A percentile compares a stretch with the other conserved stretches of the same genome.
These are phyloP conservation scores for Cenopis cana DNA, from an alignment of 2,888 invertebrate genomes.

Conservation along the genomic window DNA sequence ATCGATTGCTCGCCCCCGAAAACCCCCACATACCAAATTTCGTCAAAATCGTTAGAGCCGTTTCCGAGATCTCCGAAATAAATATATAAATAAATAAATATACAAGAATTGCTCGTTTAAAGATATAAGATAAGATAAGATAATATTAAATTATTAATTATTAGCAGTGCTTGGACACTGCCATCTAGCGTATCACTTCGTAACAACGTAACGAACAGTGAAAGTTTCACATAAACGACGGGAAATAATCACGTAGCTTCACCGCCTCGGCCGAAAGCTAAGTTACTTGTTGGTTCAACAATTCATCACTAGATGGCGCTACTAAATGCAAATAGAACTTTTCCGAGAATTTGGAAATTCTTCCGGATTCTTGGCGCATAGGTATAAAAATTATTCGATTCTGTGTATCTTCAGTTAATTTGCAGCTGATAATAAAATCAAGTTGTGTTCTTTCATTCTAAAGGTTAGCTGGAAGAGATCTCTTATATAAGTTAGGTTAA, in stretches of 20 bases:
- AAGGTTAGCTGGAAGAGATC: neutral
- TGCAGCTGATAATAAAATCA: too few relatives aligned
- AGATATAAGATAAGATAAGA: too few relatives aligned
- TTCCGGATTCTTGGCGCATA: too few relatives aligned
- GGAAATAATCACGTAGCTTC: neutral
- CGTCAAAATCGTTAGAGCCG: too few relatives aligned
- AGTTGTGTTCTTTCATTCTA: neutral
- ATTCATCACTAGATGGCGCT: conserved; percentile 21
- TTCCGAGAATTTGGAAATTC: neutral
- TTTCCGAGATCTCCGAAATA: too few relatives aligned
- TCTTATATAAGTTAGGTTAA: neutral
- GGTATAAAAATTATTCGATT: too few relatives aligned
- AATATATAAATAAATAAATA: too few relatives aligned
- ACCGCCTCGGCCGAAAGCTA: neutral
- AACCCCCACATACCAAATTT: too few relatives aligned
- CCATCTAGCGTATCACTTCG: conserved; percentile 21
- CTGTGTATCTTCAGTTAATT: too few relatives aligned
- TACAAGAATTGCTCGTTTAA: too few relatives aligned
- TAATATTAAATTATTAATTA: too few relatives aligned
- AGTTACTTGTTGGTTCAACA: conserved; percentile 10
- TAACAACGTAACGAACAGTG: conserved; percentile 15
- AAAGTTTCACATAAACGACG: conserved; percentile 6
- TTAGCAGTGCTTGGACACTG: neutral
- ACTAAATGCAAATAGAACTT: neutral
- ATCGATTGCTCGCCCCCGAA: too few relatives aligned